Evolutionary conservation across 30 jellyfish, hydroid and myxozoan genomes (phyloP), one percentile per base, ranked within the genome.

Genomic region (Aurelia sp.): DNA sequence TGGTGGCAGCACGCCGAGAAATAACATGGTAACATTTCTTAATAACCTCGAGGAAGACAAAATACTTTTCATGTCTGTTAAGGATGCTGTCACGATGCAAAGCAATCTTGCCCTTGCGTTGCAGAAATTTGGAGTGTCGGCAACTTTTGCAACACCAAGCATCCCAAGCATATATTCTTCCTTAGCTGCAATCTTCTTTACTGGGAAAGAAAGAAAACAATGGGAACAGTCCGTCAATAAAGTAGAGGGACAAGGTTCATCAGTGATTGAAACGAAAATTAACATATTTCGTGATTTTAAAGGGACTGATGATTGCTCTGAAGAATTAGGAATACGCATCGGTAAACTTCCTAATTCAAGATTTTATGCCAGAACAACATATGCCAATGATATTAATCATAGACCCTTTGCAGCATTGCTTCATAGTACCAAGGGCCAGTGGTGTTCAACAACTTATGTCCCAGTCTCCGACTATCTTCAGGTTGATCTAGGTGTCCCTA

Each of bases 291-390:
- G 50, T 23, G 93, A 84, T 12, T 60, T 73, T 18, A 59, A 59
- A 18, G 69, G 87, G 13, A 37, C 8, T 48, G 87, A 84, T 22
- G 93, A 84, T 53, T 84, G 93, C 41, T 84, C 93, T 17, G 70
- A 72, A 4, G 93, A 84, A 48, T 47, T 84, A 48, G 93, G 93
- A 1, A 47, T 84, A 6, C 66, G 84, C 10, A 59, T 74, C 7
- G 65, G 75, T 6, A 62, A 72, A 53, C 21, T 84, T 5, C 86
- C 86, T 8, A 82, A 84, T 55, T 4, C 75, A 17, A 63, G 81
- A 48, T 84, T 84, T 50, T 48, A 41, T 70, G 86, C 93, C 5
- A n/a, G 57, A 10, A 65, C 90, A 22, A 59, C 58, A 5, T 35
- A 50, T 18, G 21, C 23, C 23, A 70, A 12, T 4, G 53, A 62